These are phyloP conservation scores for Trichomycterus rosablanca DNA, from an alignment of 2,113 vertebrate genomes.

Conservation along the genomic window DNA sequence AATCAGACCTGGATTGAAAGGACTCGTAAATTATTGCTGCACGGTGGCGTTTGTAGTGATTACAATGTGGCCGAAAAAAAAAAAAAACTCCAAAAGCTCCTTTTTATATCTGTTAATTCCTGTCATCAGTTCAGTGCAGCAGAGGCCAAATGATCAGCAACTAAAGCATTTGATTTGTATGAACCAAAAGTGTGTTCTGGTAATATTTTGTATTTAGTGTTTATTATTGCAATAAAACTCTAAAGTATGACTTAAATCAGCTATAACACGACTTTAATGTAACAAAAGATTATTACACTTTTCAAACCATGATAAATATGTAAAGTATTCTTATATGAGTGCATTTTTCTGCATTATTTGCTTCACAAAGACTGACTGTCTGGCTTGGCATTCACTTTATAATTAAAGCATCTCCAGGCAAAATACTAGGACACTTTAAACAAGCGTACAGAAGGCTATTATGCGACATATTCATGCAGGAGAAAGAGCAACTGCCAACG, in stretches of 20 bases:
- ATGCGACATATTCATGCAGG: constrained; percentile 14
- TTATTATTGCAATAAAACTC: neutral
- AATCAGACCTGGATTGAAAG: neutral
- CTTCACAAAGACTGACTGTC: constrained; percentile 8
- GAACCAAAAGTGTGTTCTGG: neutral
- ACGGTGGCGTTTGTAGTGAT: neutral
- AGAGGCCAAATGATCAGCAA: neutral
- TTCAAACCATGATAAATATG: neutral
- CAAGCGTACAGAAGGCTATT: constrained; percentile 13
- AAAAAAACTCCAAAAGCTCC: neutral
- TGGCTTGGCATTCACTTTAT: constrained; percentile 1
- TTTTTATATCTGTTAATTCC: neutral
- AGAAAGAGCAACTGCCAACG: neutral
- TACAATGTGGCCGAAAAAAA: no score
- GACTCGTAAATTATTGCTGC: constrained; percentile 6
- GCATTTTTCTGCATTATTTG: constrained; percentile 6
- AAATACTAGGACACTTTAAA: constrained; percentile 27
- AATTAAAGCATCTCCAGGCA: constrained; percentile 27
- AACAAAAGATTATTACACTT: neutral
- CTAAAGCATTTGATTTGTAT: neutral
- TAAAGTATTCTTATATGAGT: constrained; percentile 1
- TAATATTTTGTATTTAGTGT: neutral
- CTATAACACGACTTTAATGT: constrained; percentile 8
- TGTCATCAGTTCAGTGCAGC: neutral
- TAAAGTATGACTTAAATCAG: neutral